phyloP scores from a whole-genome alignment of 2,888 invertebrate species.

The Lithodes maja region DNA sequence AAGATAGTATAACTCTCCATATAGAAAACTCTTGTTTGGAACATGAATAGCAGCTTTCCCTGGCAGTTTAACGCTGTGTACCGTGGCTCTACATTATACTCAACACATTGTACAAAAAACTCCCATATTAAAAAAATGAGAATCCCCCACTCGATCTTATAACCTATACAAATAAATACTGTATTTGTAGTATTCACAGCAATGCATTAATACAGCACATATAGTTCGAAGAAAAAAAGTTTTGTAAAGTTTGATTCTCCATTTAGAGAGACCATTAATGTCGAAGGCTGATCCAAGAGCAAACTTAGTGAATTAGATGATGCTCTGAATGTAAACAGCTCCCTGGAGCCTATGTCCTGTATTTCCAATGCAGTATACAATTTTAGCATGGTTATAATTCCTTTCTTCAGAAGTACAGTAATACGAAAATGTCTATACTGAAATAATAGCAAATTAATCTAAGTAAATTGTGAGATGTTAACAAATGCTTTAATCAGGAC shows the following conservation, averaged over 20 bases:
- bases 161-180: constrained; percentile 7
- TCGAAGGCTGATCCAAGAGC: background rate
- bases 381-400: too few relatives aligned
- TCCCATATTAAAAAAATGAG: background rate
- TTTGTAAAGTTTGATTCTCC: constrained; percentile 1
- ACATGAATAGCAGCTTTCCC: constrained; percentile 5
- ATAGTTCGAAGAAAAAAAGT: background rate
- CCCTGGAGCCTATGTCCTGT: too few relatives aligned
- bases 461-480: too few relatives aligned
- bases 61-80: constrained; percentile 14
- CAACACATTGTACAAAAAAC: background rate
- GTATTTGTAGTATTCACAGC: constrained; percentile 6
- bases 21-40: background rate
- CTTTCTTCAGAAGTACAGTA: too few relatives aligned
- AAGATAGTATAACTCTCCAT: too few relatives aligned
- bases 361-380: too few relatives aligned
- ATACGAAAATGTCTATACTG: too few relatives aligned
- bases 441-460: too few relatives aligned
- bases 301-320: background rate
- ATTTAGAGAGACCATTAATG: constrained; percentile 5
- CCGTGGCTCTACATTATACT: background rate
- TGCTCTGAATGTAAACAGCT: too few relatives aligned
- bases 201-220: constrained; percentile 11
- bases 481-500: too few relatives aligned
- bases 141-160: background rate